These are phyloP conservation scores for Phallusia fumigata DNA, from an alignment of 23 tunicate genomes.

Conservation along the genomic window DNA sequence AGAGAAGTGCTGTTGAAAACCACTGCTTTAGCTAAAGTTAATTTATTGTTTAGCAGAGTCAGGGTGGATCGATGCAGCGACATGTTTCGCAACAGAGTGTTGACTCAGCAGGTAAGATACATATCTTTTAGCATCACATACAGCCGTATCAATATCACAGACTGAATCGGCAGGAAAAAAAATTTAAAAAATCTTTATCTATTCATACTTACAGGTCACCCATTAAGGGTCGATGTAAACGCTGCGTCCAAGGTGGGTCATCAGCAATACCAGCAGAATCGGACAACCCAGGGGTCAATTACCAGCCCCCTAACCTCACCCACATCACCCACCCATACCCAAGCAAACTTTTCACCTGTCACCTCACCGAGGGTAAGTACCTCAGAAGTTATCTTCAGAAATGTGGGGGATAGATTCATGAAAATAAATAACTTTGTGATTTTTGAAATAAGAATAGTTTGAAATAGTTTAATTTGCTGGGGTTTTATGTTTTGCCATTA, in stretches of 20 bases:
- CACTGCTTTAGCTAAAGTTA: neutral
- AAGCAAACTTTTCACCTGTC: conserved; percentile 65
- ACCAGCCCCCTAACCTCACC: conserved; percentile 92
- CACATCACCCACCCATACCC: conserved; percentile 82
- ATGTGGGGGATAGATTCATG: too few species aligned
- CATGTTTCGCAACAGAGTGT: neutral
- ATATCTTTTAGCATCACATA: neutral
- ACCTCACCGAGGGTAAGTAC: conserved; percentile 79
- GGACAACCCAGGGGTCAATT: conserved; percentile 42
- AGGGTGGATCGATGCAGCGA: neutral
- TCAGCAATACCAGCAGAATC: conserved; percentile 33
- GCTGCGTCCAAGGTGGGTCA: conserved; percentile 85
- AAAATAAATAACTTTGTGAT: too few species aligned
- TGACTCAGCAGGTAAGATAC: neutral
- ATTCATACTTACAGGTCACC: conserved; percentile 14
- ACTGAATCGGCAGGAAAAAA: neutral
- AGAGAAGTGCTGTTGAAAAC: too few species aligned
- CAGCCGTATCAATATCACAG: neutral
- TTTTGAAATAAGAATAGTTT: too few species aligned
- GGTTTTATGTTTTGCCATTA: too few species aligned
- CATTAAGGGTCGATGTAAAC: conserved; percentile 69
- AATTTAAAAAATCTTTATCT: neutral
- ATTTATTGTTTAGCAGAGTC: neutral
- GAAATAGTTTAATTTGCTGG: too few species aligned
- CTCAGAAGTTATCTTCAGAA: too few species aligned